Conservation (phyloP, 2,888 invertebrate genomes). For the Tenthredo notha region DNA sequence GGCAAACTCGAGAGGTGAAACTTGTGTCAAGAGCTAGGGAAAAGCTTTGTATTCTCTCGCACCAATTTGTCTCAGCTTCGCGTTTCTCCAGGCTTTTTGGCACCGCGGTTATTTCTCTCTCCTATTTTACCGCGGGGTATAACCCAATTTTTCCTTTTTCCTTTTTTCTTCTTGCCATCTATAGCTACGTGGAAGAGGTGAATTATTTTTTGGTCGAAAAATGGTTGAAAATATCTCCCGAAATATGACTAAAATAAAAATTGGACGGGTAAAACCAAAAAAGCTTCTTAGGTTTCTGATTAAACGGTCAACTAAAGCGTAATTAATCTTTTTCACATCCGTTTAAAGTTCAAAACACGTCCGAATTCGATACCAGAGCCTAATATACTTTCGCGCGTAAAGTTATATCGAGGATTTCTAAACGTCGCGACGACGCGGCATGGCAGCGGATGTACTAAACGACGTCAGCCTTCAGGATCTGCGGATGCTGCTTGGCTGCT, state of each 20-base stretch:
- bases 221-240: neutral
- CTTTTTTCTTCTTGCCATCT: neutral
- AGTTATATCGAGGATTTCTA: neutral
- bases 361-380: neutral
- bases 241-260: neutral
- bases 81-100: constrained; percentile 43
- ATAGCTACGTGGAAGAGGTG: neutral
- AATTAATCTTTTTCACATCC: neutral
- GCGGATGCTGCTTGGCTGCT: constrained; percentile 1
- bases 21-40: constrained; percentile 54
- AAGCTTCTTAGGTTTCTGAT: neutral
- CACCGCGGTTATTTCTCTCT: constrained; percentile 2
- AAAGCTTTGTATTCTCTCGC: constrained; percentile 38
- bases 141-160: neutral
- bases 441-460: constrained; percentile 50
- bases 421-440: constrained; percentile 32
- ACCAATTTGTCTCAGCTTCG: constrained; percentile 51
- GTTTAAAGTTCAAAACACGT: neutral
- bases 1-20: constrained; percentile 50
- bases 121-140: neutral
- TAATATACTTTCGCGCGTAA: neutral
- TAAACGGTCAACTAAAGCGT: neutral
- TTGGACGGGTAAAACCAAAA: neutral
- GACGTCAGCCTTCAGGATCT: constrained; percentile 25
- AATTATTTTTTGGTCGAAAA: neutral